These are phyloP conservation scores for Tragelaphus imberbis DNA, from an alignment of 2,113 vertebrate species.

Conservation along the genomic window DNA sequence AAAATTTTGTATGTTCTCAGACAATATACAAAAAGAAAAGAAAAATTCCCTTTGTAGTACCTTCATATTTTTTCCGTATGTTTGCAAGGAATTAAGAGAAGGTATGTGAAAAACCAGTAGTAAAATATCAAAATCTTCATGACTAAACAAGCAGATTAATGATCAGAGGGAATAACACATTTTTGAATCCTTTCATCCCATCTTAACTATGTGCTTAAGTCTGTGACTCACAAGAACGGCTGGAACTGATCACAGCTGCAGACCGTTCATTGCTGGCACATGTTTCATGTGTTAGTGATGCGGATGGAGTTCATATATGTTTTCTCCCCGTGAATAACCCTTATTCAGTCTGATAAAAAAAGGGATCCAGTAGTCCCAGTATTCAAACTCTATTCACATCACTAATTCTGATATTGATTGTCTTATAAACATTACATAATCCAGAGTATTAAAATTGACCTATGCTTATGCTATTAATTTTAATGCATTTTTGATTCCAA, in stretches of 20 bases:
- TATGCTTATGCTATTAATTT: neutral
- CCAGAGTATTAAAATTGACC: neutral
- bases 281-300: constrained; percentile 3
- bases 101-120: constrained; percentile 55
- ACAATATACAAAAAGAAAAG: neutral
- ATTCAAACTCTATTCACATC: neutral
- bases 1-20: neutral
- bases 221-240: neutral
- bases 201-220: constrained; percentile 60
- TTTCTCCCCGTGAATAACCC: neutral
- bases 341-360: neutral
- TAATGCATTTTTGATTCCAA: neutral
- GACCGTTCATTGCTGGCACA: neutral
- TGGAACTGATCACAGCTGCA: constrained; percentile 64
- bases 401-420: neutral
- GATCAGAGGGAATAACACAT: constrained; percentile 57
- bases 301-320: neutral
- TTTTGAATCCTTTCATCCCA: constrained; percentile 67
- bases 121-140: constrained; percentile 60
- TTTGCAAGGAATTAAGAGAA: constrained; percentile 36
- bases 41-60: neutral
- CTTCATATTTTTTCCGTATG: neutral
- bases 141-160: constrained; percentile 63
- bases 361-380: fast-evolving
- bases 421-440: neutral